Evolutionary conservation across 2,113 vertebrate species (phyloP), one percentile per base, ranked within the genome.

Genomic region (Halichoeres trimaculatus): DNA sequence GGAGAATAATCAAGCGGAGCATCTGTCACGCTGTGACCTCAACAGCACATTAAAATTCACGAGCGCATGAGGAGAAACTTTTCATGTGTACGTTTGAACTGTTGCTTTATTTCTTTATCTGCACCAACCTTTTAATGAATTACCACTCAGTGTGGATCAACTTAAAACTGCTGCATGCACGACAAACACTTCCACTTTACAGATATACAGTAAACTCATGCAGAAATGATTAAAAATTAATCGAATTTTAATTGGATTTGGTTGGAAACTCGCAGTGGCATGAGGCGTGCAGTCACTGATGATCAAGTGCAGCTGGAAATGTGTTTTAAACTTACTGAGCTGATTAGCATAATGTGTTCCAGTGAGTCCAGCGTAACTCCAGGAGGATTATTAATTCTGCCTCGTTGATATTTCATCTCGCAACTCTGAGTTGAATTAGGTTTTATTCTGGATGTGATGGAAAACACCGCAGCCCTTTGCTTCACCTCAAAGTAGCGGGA

Each of bases 11-110:
- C 38, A 48, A n/a, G 69, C 10, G 2, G 7, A 70, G 17, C 78
- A 70, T 76, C 59, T 83, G 73, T 70, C 62, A 63, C 57, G 54
- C 62, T 78, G 73, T 67, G 57, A 63, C 70, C 67, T 66, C 40
- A 16, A 7, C 14, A 17, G 2, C 34, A 20, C 26, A 74, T 66
- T 24, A 72, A 80, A 80, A 82, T 80, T 80, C 16, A 80, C 1
- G 13, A 47, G 24, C 17, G 16, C 3, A 55, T 50, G 40, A 63
- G 52, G 5, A 24, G 4, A 1, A 55, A 54, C 22, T 50, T 14
- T 36, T n/a, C 23, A 17, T n/a, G 54, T 22, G 53, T 45, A 14
- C 22, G 50, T 14, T 47, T 10, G 16, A 26, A 53, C 34, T 45
- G 0, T 45, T 30, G 6, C 30, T 30, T 30, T 30, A 30, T 45